A percentile compares a stretch with the other conserved stretches of the same genome.
These are phyloP conservation scores for Scomberomorus guttatus DNA, from an alignment of 2,797 vertebrate genomes.

Conservation along the genomic window DNA sequence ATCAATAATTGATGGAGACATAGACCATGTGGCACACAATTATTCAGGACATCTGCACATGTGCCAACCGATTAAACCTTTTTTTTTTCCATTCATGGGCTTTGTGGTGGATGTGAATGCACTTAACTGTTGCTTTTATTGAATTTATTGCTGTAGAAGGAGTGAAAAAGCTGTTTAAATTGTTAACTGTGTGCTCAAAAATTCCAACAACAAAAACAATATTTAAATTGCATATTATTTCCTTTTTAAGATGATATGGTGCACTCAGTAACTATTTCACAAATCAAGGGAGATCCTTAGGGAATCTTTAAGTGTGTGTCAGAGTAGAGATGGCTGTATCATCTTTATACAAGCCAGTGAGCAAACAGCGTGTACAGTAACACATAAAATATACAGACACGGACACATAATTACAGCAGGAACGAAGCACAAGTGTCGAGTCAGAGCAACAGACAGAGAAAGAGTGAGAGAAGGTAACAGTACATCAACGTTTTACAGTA, in stretches of 20 bases:
- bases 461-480: constrained; percentile 35
- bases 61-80: constrained; percentile 10
- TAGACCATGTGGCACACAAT: background rate
- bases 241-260: constrained; percentile 12
- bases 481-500: constrained; percentile 55
- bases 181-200: background rate
- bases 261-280: constrained; percentile 22
- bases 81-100: background rate
- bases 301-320: background rate
- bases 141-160: constrained; percentile 52
- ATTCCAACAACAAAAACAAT: background rate
- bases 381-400: constrained; percentile 51
- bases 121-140: background rate
- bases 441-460: constrained; percentile 15
- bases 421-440: constrained; percentile 38
- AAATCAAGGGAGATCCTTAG: constrained; percentile 11
- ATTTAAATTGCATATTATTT: constrained; percentile 60
- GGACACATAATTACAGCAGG: constrained; percentile 47
- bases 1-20: constrained; percentile 26
- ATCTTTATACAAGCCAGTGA: constrained; percentile 33
- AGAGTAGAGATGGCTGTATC: background rate
- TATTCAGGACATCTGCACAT: constrained; percentile 26
- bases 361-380: constrained; percentile 60
- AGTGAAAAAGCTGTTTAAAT: background rate
- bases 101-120: constrained; percentile 1